phyloP scores from a whole-genome alignment of 2,888 invertebrate genomes.

The Fissipunctia ypsillon region DNA sequence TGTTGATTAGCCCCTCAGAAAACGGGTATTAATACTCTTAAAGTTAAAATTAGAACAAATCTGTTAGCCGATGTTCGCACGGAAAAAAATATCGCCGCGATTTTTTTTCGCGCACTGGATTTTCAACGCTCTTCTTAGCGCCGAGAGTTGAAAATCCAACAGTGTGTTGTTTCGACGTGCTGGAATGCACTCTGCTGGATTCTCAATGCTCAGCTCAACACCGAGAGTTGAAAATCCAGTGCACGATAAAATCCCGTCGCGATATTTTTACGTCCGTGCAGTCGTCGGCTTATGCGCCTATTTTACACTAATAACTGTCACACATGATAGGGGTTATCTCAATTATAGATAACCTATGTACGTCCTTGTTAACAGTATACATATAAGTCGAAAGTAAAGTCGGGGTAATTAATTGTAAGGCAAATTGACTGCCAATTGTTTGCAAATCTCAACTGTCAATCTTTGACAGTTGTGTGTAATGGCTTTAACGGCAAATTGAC shows the following conservation, averaged over 20 bases:
- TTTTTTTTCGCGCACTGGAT: no score
- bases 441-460: background rate
- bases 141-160: no score
- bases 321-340: constrained; percentile 6
- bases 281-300: background rate
- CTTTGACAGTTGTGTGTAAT: background rate
- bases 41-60: background rate
- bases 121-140: no score
- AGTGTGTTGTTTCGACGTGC: no score
- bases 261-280: no score
- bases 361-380: constrained; percentile 1
- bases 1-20: background rate
- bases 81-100: no score
- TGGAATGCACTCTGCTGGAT: no score
- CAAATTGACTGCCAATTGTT: background rate
- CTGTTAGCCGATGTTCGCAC: no score
- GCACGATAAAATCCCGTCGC: no score
- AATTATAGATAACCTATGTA: constrained; percentile 11
- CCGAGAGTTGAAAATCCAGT: no score
- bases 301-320: background rate
- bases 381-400: background rate
- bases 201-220: no score
- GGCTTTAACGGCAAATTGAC: no score
- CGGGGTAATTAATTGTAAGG: background rate
- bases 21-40: background rate